Conservation (phyloP, 2,797 vertebrate genomes). For the Gadopsis bispinosus region DNA sequence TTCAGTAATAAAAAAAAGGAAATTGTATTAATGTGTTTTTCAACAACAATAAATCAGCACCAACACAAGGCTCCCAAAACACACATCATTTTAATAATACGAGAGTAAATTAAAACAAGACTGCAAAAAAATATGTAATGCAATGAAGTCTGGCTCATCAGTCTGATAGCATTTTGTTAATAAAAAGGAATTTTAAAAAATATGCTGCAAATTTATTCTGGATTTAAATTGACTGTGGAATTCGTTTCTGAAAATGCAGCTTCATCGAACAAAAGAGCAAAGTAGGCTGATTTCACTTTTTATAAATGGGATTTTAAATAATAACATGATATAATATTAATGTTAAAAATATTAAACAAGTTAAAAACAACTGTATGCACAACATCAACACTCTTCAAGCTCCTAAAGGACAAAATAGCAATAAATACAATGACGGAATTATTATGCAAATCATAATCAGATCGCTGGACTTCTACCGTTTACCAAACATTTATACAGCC, state of each 20-base stretch:
- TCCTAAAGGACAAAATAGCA: conserved; percentile 27
- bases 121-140: background rate
- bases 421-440: conserved; percentile 39
- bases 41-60: conserved; percentile 25
- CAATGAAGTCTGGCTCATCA: background rate
- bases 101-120: background rate
- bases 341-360: conserved; percentile 3
- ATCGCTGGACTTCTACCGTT: background rate
- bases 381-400: background rate
- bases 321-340: background rate
- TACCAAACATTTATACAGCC: conserved; percentile 11
- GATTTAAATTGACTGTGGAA: conserved; percentile 14
- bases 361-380: background rate
- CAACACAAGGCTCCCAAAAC: background rate
- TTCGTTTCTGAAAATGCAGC: conserved; percentile 50
- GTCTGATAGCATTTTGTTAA: background rate
- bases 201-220: background rate
- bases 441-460: conserved; percentile 40
- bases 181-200: conserved; percentile 21
- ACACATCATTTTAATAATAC: background rate
- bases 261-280: conserved; percentile 27
- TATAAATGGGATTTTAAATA: background rate
- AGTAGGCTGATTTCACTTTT: background rate
- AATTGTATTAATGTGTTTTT: conserved; percentile 27
- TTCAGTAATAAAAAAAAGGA: conserved; percentile 8